Percentiles rank a stretch among this genome's conserved stretches.
Evolutionary conservation across 1,140 invertebrate species (phyloP).

Genomic region (Drosophila miranda): DNA sequence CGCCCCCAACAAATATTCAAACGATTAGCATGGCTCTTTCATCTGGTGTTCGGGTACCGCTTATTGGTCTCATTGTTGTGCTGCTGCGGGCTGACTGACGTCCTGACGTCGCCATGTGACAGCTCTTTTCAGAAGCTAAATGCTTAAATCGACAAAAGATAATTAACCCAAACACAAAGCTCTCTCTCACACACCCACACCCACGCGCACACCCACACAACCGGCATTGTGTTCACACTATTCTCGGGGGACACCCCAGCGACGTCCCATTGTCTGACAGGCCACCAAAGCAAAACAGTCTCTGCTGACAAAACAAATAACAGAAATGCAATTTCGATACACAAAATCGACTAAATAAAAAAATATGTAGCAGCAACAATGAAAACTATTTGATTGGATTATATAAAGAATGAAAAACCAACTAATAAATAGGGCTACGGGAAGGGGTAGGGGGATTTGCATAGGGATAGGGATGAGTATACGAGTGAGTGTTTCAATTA

Average conservation of each 20-base stretch:
- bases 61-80: constrained; percentile 48
- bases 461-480: not conserved
- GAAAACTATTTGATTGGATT: constrained; percentile 41
- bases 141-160: constrained; percentile 61
- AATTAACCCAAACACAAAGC: constrained; percentile 59
- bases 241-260: constrained; percentile 33
- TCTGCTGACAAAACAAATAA: constrained; percentile 55
- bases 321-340: constrained; percentile 57
- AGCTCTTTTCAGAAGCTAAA: constrained; percentile 61
- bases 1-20: constrained; percentile 8
- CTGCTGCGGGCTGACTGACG: constrained; percentile 34
- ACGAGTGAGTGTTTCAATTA: constrained; percentile 1
- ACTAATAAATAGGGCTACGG: not conserved
- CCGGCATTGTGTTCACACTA: constrained; percentile 22
- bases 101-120: constrained; percentile 48
- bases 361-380: constrained; percentile 7
- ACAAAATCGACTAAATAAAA: constrained; percentile 13
- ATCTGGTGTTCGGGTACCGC: not conserved
- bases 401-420: not conserved
- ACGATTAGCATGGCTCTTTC: constrained; percentile 23
- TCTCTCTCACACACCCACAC: constrained; percentile 8
- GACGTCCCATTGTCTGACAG: constrained; percentile 67
- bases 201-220: constrained; percentile 4
- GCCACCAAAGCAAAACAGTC: constrained; percentile 6
- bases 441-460: too few species aligned